Evolutionary conservation across 2,888 invertebrate species (phyloP).

Genomic region (Latrodectus elegans): DNA sequence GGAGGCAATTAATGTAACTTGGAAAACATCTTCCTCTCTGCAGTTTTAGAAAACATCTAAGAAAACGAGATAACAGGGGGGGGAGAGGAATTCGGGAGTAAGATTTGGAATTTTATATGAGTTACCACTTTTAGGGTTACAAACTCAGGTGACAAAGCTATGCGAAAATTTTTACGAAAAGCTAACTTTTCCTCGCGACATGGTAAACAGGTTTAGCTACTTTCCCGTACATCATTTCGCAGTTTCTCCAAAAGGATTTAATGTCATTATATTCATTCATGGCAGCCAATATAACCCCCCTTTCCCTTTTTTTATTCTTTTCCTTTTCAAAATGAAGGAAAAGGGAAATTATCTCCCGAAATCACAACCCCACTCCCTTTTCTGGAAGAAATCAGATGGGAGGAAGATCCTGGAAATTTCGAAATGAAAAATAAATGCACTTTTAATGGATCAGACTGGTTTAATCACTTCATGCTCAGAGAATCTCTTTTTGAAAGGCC

Average conservation of each 20-base stretch:
- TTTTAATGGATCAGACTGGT: conserved; percentile 50
- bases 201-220: conserved; percentile 56
- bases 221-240: conserved; percentile 38
- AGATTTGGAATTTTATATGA: conserved; percentile 59
- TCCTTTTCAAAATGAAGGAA: conserved; percentile 26
- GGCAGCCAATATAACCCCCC: conserved; percentile 33
- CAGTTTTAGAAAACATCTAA: conserved; percentile 49
- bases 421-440: conserved; percentile 61
- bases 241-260: conserved; percentile 32
- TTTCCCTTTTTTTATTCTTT: conserved; percentile 33
- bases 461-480: neutral
- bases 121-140: conserved; percentile 30
- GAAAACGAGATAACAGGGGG: conserved; percentile 10
- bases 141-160: conserved; percentile 14
- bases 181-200: conserved; percentile 10
- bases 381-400: neutral
- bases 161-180: conserved; percentile 41
- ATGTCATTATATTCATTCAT: conserved; percentile 64
- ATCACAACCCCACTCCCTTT: conserved; percentile 16
- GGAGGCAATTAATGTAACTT: conserved; percentile 61
- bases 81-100: conserved; percentile 25
- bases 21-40: conserved; percentile 49
- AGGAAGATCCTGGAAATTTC: conserved; percentile 19
- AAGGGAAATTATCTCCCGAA: conserved; percentile 42
- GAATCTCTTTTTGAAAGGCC: no score